phyloP scores from a whole-genome alignment of 2,113 vertebrate genomes.

The Sylvilagus bachmani region DNA sequence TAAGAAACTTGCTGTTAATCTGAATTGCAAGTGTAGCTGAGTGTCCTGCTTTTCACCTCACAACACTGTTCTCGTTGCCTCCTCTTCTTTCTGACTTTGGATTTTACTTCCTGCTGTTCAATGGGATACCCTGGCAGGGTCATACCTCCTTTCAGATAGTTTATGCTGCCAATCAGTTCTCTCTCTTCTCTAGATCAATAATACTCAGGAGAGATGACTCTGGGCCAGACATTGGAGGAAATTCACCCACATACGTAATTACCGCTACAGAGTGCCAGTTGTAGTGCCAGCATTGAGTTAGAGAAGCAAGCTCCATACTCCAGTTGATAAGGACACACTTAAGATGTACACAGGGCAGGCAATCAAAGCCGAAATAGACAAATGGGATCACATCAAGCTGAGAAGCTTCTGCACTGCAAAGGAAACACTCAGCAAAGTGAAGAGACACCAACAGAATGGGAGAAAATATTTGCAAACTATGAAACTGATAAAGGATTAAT shows the following conservation, averaged over 20 bases:
- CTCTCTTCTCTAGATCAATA: not conserved
- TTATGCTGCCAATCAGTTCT: not conserved
- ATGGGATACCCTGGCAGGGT: not conserved
- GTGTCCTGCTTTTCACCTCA: not conserved
- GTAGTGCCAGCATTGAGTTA: not conserved
- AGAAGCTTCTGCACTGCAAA: too few relatives aligned
- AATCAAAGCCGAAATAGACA: too few relatives aligned
- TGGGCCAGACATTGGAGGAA: not conserved
- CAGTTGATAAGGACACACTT: not conserved
- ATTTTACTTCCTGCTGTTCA: not conserved
- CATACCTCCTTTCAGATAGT: not conserved
- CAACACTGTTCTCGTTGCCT: not conserved
- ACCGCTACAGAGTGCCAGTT: not conserved
- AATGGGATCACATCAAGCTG: too few relatives aligned
- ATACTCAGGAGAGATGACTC: not conserved
- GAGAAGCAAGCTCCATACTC: not conserved
- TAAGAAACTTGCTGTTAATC: constrained; percentile 23
- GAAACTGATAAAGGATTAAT: too few relatives aligned
- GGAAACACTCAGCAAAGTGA: too few relatives aligned
- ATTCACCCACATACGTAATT: not conserved
- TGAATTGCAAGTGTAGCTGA: not conserved
- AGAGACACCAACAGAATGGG: too few relatives aligned
- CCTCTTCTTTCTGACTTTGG: not conserved
- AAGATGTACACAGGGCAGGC: too few relatives aligned
- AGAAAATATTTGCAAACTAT: too few relatives aligned